These are phyloP conservation scores for Eulemur albifrons DNA, from an alignment of 2,797 vertebrate species.

Conservation along the genomic window DNA sequence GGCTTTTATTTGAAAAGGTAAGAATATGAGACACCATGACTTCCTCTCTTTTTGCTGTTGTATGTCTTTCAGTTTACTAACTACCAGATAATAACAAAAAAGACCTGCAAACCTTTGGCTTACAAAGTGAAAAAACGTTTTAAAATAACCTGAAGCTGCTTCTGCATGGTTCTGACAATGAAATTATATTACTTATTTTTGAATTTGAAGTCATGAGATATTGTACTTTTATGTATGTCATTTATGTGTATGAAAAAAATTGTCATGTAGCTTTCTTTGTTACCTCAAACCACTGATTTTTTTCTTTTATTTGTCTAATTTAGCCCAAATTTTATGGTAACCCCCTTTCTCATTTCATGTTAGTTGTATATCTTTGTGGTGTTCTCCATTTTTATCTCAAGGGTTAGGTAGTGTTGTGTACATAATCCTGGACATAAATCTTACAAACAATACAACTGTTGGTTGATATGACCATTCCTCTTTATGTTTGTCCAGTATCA, in stretches of 20 bases:
- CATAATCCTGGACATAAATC: neutral
- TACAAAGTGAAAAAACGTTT: neutral
- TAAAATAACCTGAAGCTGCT: neutral
- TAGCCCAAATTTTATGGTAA: constrained; percentile 8
- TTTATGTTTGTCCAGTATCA: neutral
- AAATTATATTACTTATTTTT: neutral
- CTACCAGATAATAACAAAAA: constrained; percentile 2
- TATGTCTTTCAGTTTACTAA: neutral
- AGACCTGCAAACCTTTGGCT: neutral
- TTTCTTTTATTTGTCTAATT: neutral
- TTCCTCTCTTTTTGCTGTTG: neutral
- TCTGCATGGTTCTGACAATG: neutral
- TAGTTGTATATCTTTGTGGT: constrained; percentile 7
- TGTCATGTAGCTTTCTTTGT: neutral
- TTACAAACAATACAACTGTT: neutral
- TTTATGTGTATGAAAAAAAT: neutral
- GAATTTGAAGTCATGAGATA: neutral
- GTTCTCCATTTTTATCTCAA: neutral
- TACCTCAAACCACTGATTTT: neutral
- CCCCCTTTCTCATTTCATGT: neutral
- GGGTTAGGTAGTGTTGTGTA: neutral
- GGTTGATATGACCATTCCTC: neutral
- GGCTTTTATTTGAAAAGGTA: neutral
- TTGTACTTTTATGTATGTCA: neutral
- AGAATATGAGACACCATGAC: neutral